phyloP scores from a whole-genome alignment of 2,797 vertebrate species.

The Coilia nasus region DNA sequence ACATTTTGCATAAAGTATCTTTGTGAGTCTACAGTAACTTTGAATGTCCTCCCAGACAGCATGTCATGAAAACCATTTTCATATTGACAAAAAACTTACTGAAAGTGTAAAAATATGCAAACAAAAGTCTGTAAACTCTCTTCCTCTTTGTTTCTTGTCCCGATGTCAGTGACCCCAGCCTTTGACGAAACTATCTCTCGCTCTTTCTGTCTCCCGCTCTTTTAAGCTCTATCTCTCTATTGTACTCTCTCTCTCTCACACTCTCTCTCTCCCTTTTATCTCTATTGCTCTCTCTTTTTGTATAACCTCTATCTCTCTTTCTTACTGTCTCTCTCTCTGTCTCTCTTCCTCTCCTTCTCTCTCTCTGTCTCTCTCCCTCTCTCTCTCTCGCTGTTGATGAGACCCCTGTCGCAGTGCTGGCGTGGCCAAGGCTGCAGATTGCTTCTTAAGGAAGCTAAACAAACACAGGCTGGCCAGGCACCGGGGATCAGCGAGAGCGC shows the following conservation, averaged over 20 bases:
- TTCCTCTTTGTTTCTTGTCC: no score
- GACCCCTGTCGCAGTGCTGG: conserved; percentile 16
- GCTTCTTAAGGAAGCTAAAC: background rate
- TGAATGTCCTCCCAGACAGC: background rate
- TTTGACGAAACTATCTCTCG: background rate
- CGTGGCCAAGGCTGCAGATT: background rate
- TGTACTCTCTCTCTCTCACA: no score
- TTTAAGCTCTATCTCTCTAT: no score
- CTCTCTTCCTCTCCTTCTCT: background rate
- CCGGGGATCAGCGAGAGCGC: background rate
- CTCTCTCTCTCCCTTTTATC: no score
- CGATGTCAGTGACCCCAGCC: no score
- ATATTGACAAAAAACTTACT: conserved; percentile 1
- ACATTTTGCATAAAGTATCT: background rate
- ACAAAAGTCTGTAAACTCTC: conserved; percentile 6
- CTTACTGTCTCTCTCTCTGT: no score
- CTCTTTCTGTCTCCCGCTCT: background rate
- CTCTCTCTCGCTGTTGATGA: background rate
- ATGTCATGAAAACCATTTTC: background rate
- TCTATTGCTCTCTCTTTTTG: no score
- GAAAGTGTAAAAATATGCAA: background rate
- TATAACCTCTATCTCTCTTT: no score
- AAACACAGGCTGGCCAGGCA: background rate
- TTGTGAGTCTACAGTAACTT: background rate
- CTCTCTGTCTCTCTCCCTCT: background rate